Evolutionary conservation across 2,113 vertebrate species (phyloP).

Genomic region (Orthochromis malagaraziensis): DNA sequence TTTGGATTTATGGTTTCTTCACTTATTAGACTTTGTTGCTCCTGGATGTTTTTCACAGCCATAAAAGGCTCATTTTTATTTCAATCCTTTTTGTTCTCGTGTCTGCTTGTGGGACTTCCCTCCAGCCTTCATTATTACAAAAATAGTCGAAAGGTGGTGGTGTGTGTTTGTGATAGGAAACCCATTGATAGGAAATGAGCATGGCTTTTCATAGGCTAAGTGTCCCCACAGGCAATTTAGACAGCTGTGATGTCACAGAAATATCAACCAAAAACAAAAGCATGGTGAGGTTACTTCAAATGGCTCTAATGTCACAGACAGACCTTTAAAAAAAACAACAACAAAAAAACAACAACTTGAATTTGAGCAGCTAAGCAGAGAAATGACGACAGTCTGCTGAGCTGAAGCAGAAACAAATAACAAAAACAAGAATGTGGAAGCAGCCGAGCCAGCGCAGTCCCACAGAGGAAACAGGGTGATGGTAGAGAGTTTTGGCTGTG

Average conservation of each 20-base stretch:
- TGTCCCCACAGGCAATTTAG: background rate
- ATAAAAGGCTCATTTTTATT: background rate
- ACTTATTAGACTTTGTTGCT: background rate
- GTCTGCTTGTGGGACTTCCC: background rate
- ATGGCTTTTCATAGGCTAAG: background rate
- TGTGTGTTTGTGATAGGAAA: background rate
- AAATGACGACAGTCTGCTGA: background rate
- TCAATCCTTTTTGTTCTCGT: background rate
- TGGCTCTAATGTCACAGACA: background rate
- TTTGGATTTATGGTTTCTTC: background rate
- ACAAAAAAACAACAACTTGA: fast-evolving
- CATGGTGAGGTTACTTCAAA: background rate
- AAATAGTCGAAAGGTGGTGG: background rate
- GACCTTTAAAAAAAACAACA: background rate
- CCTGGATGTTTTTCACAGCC: background rate
- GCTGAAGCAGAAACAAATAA: background rate
- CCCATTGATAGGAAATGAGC: background rate
- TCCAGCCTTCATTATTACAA: background rate
- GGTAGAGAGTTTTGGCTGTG: constrained; percentile 18
- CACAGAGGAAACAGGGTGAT: background rate
- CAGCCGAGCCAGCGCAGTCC: background rate
- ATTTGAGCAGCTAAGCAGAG: background rate
- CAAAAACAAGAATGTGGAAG: background rate
- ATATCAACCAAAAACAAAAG: background rate
- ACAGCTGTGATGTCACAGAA: background rate